Base-by-base conservation (phyloP, 2,797 vertebrate genomes). In the Cryptoprocta ferox region DNA sequence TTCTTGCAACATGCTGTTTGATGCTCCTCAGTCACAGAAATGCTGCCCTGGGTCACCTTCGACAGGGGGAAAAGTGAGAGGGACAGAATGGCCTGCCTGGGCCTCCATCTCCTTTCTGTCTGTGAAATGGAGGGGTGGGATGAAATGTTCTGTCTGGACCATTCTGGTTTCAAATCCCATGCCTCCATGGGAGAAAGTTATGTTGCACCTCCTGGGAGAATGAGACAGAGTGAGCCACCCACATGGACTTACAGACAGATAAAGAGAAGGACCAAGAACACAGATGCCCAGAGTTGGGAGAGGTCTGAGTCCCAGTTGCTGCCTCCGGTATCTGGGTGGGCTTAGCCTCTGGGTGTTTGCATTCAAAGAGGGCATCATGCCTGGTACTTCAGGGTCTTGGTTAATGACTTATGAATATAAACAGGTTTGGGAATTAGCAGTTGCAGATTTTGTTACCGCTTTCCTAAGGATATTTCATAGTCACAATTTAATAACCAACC, bases 291-390 rank as follows among this genome's bases (percentile, higher is more conserved):
- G 26, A 37, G 2, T 35, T 13, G 7, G 19, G 24, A 82, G 18
- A 6, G 2, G 11, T 26, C 26, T 6, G 35, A 56, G 6, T 15
- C 15, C 18, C 30, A 13, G 28, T 3, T 19, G 8, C 16, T 5
- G 14, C 14, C 8, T 37, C 32, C 21, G 15, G 0, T 13, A 16
- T 15, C 45, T 7, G 8, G 5, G 30, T 2, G 15, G 5, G 32
- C 8, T 94, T 61, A 21, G 26, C 3, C 1, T 73, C 37, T 71
- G n/a, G 35, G 21, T 2, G 7, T 82, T 73, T 53, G 14, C 18
- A 4, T 37, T 76, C 83, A 42, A 61, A 85, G 8, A 16, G 39
- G 45, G 16, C 24, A 73, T 48, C 4, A 6, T 48, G 5, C 1
- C 18, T 87, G 73, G n/a, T 18, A 73, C 65, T 82, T 59, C 8